These are phyloP conservation scores for Sinella curviseta DNA, from an alignment of 1,140 invertebrate species.

Conservation along the genomic window DNA sequence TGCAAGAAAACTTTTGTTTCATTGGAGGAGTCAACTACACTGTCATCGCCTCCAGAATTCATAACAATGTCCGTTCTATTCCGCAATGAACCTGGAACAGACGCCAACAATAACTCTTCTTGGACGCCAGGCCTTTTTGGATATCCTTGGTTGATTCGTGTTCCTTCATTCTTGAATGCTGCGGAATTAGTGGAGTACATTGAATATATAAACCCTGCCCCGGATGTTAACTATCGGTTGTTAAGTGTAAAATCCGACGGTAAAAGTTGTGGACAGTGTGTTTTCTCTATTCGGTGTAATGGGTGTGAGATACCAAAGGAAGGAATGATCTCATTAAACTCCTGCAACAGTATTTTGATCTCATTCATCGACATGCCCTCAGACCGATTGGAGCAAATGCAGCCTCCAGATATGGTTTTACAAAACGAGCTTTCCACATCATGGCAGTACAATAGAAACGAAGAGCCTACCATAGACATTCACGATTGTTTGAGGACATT, in stretches of 20 bases:
- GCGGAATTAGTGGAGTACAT: constrained; percentile 60
- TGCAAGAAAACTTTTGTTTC: constrained; percentile 58
- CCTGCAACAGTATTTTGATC: constrained; percentile 65
- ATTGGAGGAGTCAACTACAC: constrained; percentile 54
- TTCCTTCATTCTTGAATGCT: constrained; percentile 63
- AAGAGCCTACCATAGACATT: constrained; percentile 59
- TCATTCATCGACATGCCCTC: constrained; percentile 52
- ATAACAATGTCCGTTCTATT: constrained; percentile 59
- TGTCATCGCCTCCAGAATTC: constrained; percentile 47
- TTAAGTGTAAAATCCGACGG: constrained; percentile 58
- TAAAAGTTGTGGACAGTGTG: constrained; percentile 59
- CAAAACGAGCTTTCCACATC: neutral
- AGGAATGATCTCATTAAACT: constrained; percentile 60
- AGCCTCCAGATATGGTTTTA: constrained; percentile 42
- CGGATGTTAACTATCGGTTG: constrained; percentile 53
- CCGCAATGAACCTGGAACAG: constrained; percentile 59
- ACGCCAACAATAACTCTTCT: constrained; percentile 60
- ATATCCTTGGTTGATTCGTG: constrained; percentile 62
- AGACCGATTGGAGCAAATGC: constrained; percentile 35
- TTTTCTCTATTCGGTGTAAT: constrained; percentile 62
- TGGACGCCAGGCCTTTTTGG: constrained; percentile 58
- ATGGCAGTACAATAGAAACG: neutral
- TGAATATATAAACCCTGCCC: constrained; percentile 58
- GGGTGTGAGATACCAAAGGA: constrained; percentile 63
- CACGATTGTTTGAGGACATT: constrained; percentile 70